Conservation (phyloP, 1,140 invertebrate species). For the Caenorhabditis remanei region DNA sequence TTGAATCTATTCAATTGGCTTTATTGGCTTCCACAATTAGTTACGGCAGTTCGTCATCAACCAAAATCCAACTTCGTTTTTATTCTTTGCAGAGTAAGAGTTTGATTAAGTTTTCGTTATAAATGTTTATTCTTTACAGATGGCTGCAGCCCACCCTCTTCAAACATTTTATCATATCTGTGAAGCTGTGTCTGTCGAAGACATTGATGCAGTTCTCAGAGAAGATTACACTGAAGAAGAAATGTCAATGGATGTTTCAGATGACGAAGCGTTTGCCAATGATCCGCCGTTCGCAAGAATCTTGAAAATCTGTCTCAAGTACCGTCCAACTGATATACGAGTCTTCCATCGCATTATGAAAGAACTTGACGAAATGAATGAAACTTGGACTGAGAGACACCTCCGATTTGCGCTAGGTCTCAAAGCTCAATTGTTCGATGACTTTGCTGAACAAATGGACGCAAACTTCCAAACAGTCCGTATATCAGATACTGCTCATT, state of each 20-base stretch:
- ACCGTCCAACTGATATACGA: slow-evolving; percentile 28
- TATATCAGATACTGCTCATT: background rate
- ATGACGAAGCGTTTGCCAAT: background rate
- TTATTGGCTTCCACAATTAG: slow-evolving; percentile 47
- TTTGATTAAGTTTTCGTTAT: background rate
- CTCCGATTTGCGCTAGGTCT: background rate
- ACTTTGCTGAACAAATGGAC: slow-evolving; percentile 34
- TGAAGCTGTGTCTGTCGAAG: background rate
- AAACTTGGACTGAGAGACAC: slow-evolving; percentile 54
- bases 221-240: slow-evolving; percentile 32
- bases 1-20: slow-evolving; percentile 48
- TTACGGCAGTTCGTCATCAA: slow-evolving; percentile 25
- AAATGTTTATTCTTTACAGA: slow-evolving; percentile 2
- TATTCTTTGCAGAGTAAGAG: slow-evolving; percentile 40
- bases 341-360: slow-evolving; percentile 42
- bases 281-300: background rate
- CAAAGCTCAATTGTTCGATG: slow-evolving; percentile 21
- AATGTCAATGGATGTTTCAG: background rate
- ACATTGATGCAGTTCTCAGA: slow-evolving; percentile 14
- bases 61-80: background rate
- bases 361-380: slow-evolving; percentile 51
- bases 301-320: slow-evolving; percentile 42
- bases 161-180: slow-evolving; percentile 49
- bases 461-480: background rate
- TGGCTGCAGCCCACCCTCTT: slow-evolving; percentile 36